Conservation (phyloP, 2,797 vertebrate species). For the Thalassophryne amazonica region DNA sequence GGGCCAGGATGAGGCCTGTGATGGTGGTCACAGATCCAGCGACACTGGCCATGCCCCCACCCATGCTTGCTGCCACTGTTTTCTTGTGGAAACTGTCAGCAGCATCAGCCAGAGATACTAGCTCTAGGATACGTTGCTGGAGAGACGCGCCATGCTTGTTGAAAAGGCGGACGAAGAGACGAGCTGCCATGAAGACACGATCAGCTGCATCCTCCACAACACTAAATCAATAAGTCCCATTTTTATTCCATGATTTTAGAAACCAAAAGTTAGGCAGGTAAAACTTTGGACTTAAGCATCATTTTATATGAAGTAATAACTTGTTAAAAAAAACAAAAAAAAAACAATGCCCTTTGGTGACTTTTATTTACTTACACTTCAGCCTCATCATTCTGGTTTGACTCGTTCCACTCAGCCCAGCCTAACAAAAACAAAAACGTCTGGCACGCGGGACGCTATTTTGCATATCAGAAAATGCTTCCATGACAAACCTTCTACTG, state of each 20-base stretch:
- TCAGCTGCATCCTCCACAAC: conserved; percentile 73
- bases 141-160: conserved; percentile 66
- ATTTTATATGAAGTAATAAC: too few relatives aligned
- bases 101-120: conserved; percentile 61
- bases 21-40: conserved; percentile 78
- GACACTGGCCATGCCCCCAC: conserved; percentile 73
- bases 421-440: conserved; percentile 44
- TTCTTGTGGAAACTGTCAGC: conserved; percentile 78
- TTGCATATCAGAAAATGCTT: too few relatives aligned
- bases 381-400: conserved; percentile 49
- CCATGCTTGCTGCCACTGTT: conserved; percentile 67
- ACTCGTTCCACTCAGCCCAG: conserved; percentile 75
- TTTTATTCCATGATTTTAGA: too few relatives aligned
- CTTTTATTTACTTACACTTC: conserved; percentile 60
- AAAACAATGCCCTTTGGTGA: background rate
- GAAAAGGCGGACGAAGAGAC: conserved; percentile 76
- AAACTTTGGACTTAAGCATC: too few relatives aligned
- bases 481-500: conserved; percentile 52
- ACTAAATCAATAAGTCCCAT: too few relatives aligned
- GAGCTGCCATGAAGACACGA: conserved; percentile 78
- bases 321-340: background rate
- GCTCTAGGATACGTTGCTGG: conserved; percentile 66
- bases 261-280: too few relatives aligned
- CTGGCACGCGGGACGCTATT: too few relatives aligned
- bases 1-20: conserved; percentile 76